These are phyloP conservation scores for Syrphus vitripennis DNA, from an alignment of 2,888 invertebrate genomes.

Conservation along the genomic window DNA sequence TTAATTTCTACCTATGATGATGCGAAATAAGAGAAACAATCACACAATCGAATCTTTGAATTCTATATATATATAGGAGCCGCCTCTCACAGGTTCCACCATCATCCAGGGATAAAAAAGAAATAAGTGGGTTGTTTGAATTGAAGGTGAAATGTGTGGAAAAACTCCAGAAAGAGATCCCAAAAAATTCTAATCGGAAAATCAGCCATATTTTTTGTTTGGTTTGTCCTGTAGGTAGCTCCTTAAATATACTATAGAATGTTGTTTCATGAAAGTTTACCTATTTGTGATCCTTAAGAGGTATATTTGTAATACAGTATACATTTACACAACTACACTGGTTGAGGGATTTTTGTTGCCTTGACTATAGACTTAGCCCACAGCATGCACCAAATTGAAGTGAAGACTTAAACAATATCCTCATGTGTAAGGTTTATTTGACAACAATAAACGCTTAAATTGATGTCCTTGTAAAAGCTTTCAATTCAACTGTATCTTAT, in stretches of 20 bases:
- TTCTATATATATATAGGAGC: background rate
- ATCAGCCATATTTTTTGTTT: slow-evolving; percentile 15
- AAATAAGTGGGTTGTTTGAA: slow-evolving; percentile 19
- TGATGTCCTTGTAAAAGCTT: slow-evolving; percentile 8
- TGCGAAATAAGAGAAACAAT: slow-evolving; percentile 54
- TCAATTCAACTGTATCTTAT: background rate
- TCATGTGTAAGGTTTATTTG: too few species aligned
- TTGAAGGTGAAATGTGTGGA: background rate
- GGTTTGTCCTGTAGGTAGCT: background rate
- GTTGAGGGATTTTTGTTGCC: background rate
- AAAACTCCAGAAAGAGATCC: slow-evolving; percentile 40
- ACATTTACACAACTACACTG: slow-evolving; percentile 7
- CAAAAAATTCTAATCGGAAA: slow-evolving; percentile 55
- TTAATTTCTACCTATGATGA: slow-evolving; percentile 62
- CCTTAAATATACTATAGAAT: slow-evolving; percentile 2
- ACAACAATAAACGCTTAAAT: slow-evolving; percentile 34
- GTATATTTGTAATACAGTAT: slow-evolving; percentile 46
- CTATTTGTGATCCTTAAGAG: slow-evolving; percentile 38
- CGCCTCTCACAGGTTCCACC: background rate
- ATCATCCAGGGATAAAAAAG: background rate
- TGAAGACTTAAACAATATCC: slow-evolving; percentile 21
- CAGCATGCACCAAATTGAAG: slow-evolving; percentile 12
- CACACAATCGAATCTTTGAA: slow-evolving; percentile 14
- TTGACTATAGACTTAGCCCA: slow-evolving; percentile 21
- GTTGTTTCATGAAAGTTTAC: background rate